Evolutionary conservation across 1,140 invertebrate genomes (phyloP).

Genomic region (Metopolophium dirhodum): DNA sequence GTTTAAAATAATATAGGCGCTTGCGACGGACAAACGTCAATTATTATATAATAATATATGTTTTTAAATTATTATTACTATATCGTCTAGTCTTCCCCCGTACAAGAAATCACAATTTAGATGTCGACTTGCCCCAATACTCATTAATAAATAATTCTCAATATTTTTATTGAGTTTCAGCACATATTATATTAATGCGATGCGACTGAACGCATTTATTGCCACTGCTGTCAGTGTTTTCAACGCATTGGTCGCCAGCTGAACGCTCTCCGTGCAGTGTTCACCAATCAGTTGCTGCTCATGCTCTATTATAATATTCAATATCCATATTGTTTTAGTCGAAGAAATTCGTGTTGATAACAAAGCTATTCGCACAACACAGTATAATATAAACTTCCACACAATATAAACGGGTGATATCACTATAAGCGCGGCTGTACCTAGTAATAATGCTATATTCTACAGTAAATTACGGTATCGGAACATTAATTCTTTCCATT

Average conservation of each 20-base stretch:
- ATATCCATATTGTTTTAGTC: background rate
- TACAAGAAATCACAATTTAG: no score
- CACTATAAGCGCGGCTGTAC: background rate
- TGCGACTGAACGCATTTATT: background rate
- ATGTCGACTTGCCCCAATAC: no score
- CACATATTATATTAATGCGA: background rate
- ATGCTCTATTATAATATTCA: background rate
- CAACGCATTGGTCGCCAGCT: background rate
- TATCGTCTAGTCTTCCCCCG: no score
- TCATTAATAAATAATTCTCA: background rate
- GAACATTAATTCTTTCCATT: background rate
- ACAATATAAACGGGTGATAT: background rate
- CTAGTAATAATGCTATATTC: background rate
- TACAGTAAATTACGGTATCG: background rate
- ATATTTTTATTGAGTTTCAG: background rate
- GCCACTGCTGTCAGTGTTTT: background rate
- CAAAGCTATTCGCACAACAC: background rate
- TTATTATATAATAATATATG: background rate
- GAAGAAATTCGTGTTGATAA: background rate
- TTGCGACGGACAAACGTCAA: background rate
- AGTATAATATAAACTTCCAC: background rate
- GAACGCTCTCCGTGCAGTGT: background rate
- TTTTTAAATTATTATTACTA: no score
- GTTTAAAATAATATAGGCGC: background rate
- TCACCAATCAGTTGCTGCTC: background rate